Conservation (phyloP, 2,113 vertebrate species). For the Aptenodytes forsteri region DNA sequence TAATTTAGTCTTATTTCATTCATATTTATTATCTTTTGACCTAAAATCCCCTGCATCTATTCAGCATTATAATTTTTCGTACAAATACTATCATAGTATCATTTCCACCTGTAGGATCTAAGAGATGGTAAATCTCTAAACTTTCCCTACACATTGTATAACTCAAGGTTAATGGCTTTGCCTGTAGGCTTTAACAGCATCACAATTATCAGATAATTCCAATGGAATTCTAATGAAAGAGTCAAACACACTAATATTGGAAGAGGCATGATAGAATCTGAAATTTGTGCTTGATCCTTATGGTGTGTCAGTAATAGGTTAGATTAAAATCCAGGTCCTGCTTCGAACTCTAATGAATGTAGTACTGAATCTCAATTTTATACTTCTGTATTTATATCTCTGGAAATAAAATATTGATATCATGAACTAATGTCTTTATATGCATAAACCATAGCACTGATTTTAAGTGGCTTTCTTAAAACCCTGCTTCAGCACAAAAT, state of each 20-base stretch:
- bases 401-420: not conserved
- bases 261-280: not conserved
- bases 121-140: not conserved
- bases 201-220: not conserved
- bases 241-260: not conserved
- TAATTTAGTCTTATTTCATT: not conserved
- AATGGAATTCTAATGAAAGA: not conserved
- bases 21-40: not conserved
- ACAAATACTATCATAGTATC: not conserved
- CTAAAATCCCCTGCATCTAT: not conserved
- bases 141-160: not conserved
- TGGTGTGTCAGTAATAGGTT: not conserved
- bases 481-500: not conserved
- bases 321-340: not conserved
- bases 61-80: not conserved
- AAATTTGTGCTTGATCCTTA: not conserved
- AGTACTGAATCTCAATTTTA: not conserved
- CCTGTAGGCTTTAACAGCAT: too few relatives aligned
- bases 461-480: not conserved
- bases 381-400: not conserved
- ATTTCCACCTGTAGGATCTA: not conserved
- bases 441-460: not conserved
- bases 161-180: not conserved
- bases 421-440: not conserved
- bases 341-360: not conserved